Evolutionary conservation across 2,888 invertebrate genomes (phyloP).

Genomic region (Aricia artaxerxes): DNA sequence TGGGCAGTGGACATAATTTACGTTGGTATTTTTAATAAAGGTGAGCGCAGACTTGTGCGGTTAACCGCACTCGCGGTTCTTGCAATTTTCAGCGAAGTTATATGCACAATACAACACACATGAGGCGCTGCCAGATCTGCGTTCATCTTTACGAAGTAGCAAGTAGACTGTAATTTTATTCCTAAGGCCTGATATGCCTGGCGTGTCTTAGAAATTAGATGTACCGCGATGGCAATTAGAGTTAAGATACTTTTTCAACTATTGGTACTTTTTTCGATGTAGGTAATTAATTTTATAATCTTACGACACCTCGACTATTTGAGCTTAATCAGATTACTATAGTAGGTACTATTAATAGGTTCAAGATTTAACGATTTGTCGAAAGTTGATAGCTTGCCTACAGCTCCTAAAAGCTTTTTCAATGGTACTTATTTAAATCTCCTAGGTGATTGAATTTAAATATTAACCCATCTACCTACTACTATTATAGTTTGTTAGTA

Average conservation of each 20-base stretch:
- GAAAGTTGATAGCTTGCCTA: background rate
- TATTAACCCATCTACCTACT: background rate
- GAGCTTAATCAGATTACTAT: background rate
- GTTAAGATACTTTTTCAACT: background rate
- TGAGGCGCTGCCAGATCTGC: no score
- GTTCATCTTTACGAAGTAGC: no score
- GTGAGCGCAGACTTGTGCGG: no score
- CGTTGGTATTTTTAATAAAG: background rate
- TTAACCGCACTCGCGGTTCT: no score
- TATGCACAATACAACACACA: no score
- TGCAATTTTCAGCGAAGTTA: no score
- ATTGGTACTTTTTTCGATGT: background rate
- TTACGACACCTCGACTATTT: background rate
- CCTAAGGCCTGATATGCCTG: background rate
- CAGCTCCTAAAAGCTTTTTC: background rate
- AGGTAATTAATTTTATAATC: conserved; percentile 6
- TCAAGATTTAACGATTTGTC: background rate
- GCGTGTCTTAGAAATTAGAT: background rate
- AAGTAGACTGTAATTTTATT: background rate
- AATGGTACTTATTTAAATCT: background rate
- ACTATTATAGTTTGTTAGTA: background rate
- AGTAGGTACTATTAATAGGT: background rate
- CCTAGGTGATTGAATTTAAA: background rate
- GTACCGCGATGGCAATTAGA: background rate
- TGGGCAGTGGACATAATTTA: background rate